These are phyloP conservation scores for Lucifuga dentata DNA, from an alignment of 2,113 vertebrate genomes.

Conservation along the genomic window DNA sequence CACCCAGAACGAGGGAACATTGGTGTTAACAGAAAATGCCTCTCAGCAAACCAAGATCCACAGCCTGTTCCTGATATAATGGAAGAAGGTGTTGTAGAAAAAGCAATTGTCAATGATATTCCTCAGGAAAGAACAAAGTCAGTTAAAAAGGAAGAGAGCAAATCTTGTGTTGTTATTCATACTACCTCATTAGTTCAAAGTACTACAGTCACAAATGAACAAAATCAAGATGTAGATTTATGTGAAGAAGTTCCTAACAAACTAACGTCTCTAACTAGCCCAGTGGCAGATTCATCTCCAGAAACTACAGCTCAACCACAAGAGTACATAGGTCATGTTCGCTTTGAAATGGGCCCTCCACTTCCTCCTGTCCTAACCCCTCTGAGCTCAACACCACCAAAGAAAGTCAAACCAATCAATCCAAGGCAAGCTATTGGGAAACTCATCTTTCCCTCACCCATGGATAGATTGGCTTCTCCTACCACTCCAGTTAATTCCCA, in stretches of 20 bases:
- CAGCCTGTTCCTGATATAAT: not conserved
- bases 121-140: not conserved
- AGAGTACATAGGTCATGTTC: slow-evolving; percentile 83
- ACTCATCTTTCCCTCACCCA: slow-evolving; percentile 83
- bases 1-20: not conserved
- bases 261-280: not conserved
- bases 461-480: slow-evolving; percentile 76
- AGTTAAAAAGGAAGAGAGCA: no score
- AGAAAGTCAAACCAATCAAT: slow-evolving; percentile 66
- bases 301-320: slow-evolving; percentile 64
- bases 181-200: not conserved
- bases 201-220: not conserved
- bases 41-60: not conserved
- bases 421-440: slow-evolving; percentile 78
- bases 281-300: slow-evolving; percentile 56
- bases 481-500: slow-evolving; percentile 63
- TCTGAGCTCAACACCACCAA: slow-evolving; percentile 87
- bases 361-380: slow-evolving; percentile 89
- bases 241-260: not conserved
- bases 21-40: not conserved
- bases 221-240: not conserved
- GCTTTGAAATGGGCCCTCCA: slow-evolving; percentile 90
- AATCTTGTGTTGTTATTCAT: not conserved
- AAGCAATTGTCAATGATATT: not conserved
- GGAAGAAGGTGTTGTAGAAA: slow-evolving; percentile 2